A percentile compares a stretch with the other conserved stretches of the same genome.
These are phyloP conservation scores for Drosophila anceps DNA, from an alignment of 2,888 invertebrate species.

Conservation along the genomic window DNA sequence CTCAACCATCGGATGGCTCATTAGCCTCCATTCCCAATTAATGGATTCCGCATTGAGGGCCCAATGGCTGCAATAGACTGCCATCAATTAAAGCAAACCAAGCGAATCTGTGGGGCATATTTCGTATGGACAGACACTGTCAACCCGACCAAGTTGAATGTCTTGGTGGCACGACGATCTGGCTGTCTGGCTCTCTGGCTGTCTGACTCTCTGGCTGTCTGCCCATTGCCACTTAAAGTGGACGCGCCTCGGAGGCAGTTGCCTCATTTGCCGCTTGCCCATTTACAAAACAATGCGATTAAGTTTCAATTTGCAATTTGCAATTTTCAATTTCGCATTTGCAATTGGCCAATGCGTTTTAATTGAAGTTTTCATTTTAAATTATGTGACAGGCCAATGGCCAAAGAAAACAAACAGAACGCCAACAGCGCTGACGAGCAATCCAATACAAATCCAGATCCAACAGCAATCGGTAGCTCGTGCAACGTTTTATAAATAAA, in stretches of 20 bases:
- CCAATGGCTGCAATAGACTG: constrained; percentile 49
- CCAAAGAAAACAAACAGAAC: constrained; percentile 61
- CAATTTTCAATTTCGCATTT: constrained; percentile 37
- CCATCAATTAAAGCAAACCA: constrained; percentile 62
- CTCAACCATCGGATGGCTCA: constrained; percentile 47
- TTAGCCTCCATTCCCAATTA: constrained; percentile 56
- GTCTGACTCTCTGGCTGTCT: not conserved
- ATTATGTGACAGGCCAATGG: constrained; percentile 58
- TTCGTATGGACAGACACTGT: constrained; percentile 28
- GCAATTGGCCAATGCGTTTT: constrained; percentile 54
- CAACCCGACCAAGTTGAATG: constrained; percentile 18
- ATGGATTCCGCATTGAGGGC: constrained; percentile 43
- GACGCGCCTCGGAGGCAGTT: constrained; percentile 45
- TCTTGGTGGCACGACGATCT: constrained; percentile 44
- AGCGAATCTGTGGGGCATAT: constrained; percentile 46
- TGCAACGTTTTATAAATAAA: constrained; percentile 66
- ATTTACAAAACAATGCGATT: constrained; percentile 66
- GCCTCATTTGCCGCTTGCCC: constrained; percentile 22
- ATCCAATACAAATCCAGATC: not conserved
- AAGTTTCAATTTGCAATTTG: constrained; percentile 68
- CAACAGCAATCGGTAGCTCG: constrained; percentile 50
- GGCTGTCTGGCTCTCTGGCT: constrained; percentile 37
- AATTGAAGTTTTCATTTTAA: constrained; percentile 65
- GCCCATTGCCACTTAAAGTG: constrained; percentile 20
- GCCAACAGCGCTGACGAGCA: constrained; percentile 10